Conservation (phyloP, 2,888 invertebrate species). For the Pocota personata region DNA sequence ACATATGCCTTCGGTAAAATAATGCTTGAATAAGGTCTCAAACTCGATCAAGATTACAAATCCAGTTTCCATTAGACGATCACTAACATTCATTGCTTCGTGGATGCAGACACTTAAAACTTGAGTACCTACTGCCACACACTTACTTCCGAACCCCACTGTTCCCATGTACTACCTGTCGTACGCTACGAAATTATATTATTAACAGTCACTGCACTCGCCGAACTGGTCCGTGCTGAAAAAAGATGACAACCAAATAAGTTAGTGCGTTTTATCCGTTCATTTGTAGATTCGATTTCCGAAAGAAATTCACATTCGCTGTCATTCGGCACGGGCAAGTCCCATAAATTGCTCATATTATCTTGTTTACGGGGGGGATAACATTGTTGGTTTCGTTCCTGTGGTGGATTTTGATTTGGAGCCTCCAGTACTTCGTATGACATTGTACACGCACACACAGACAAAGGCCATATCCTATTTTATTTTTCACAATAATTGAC, state of each 20-base stretch:
- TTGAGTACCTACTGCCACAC: too few species aligned
- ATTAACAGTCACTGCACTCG: conserved; percentile 46
- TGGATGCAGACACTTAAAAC: too few species aligned
- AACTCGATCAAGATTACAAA: too few species aligned
- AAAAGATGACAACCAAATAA: conserved; percentile 62
- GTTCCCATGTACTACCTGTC: background rate
- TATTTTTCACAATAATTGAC: conserved; percentile 59
- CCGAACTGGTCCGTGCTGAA: conserved; percentile 35
- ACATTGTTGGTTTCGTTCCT: background rate
- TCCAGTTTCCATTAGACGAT: too few species aligned
- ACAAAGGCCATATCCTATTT: background rate
- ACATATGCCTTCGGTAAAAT: too few species aligned
- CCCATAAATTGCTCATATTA: conserved; percentile 65
- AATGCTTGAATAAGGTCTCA: too few species aligned
- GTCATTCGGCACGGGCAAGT: conserved; percentile 32
- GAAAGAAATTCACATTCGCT: conserved; percentile 53
- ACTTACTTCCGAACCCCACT: background rate
- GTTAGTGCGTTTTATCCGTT: conserved; percentile 42
- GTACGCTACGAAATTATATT: conserved; percentile 33
- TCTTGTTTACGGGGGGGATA: background rate
- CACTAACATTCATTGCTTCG: too few species aligned
- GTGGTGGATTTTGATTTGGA: conserved; percentile 23
- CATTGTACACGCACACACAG: background rate
- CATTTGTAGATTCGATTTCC: conserved; percentile 50
- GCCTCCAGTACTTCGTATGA: conserved; percentile 21